Percentiles rank a stretch among this genome's conserved stretches.
Evolutionary conservation across 2,797 vertebrate species (phyloP).

Genomic region (Phalloptychus januarius): DNA sequence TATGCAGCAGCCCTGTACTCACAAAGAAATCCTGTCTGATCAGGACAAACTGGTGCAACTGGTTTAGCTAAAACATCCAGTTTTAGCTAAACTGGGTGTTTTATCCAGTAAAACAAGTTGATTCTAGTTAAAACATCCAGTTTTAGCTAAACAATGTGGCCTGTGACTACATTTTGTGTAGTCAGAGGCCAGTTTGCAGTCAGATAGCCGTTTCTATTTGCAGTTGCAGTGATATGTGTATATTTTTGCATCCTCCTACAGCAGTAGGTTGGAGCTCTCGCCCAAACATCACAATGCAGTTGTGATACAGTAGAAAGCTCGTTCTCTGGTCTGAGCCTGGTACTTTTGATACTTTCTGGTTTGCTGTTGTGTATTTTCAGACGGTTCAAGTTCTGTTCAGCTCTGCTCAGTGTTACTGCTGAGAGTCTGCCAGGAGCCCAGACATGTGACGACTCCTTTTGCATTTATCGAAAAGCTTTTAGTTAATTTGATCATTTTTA

Average conservation of each 20-base stretch:
- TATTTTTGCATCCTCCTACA: constrained; percentile 47
- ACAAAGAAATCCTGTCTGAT: constrained; percentile 15
- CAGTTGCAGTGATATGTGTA: constrained; percentile 38
- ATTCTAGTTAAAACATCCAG: too few relatives aligned
- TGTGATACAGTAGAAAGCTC: constrained; percentile 69
- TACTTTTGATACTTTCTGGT: constrained; percentile 48
- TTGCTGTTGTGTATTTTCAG: constrained; percentile 49
- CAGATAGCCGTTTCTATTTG: constrained; percentile 52
- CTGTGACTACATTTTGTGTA: constrained; percentile 5
- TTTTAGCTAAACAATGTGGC: too few relatives aligned
- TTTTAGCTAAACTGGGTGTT: too few relatives aligned
- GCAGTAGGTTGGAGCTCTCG: constrained; percentile 24
- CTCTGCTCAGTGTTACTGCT: constrained; percentile 29
- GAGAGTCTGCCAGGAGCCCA: neutral
- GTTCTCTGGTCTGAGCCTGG: constrained; percentile 45
- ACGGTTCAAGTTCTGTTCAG: constrained; percentile 26
- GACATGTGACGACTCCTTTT: constrained; percentile 29
- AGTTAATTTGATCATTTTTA: constrained; percentile 30
- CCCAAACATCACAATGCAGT: constrained; percentile 58
- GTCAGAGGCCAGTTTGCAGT: constrained; percentile 17
- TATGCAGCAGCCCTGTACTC: constrained; percentile 28
- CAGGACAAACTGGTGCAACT: constrained; percentile 5
- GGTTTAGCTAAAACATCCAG: constrained; percentile 5
- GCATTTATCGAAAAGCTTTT: constrained; percentile 34
- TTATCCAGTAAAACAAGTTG: too few relatives aligned